A percentile compares a stretch with the other conserved stretches of the same genome.
Evolutionary conservation across 2,888 invertebrate genomes (phyloP).

Genomic region (Drosophila percnosoma): DNA sequence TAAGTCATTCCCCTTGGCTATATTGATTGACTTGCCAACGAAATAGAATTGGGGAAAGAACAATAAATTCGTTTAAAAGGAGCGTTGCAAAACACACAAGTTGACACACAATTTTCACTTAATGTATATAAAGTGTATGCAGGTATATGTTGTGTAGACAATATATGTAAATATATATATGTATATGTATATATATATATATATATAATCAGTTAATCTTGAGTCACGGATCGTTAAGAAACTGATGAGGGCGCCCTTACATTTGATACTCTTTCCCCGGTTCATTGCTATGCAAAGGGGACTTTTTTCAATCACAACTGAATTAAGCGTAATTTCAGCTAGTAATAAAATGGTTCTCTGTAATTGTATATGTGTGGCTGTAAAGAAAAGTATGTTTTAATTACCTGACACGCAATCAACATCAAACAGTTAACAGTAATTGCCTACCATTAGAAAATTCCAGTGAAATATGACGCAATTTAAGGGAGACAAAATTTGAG

Average conservation of each 20-base stretch:
- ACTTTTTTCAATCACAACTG: background rate
- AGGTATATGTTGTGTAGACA: background rate
- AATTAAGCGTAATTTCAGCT: background rate
- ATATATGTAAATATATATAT: background rate
- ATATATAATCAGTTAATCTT: constrained; percentile 46
- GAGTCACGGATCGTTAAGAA: constrained; percentile 41
- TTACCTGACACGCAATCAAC: background rate
- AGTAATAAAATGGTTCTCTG: background rate
- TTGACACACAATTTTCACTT: constrained; percentile 7
- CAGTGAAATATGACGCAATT: background rate
- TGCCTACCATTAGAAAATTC: background rate
- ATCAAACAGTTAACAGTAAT: background rate
- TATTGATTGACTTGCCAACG: constrained; percentile 37
- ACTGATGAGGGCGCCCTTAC: constrained; percentile 25
- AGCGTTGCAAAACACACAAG: background rate
- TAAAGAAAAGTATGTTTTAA: background rate
- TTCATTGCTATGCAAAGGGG: background rate
- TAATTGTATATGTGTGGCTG: background rate
- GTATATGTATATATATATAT: background rate
- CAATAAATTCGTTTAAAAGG: constrained; percentile 15
- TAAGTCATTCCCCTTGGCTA: constrained; percentile 12
- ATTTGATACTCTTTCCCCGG: constrained; percentile 25
- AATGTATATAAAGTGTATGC: background rate
- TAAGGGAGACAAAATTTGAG: constrained; percentile 7
- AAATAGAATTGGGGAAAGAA: constrained; percentile 40